Evolutionary conservation across 2,113 vertebrate species (phyloP), one percentile per base, ranked within the genome.

Genomic region (Oncorhynchus nerka): DNA sequence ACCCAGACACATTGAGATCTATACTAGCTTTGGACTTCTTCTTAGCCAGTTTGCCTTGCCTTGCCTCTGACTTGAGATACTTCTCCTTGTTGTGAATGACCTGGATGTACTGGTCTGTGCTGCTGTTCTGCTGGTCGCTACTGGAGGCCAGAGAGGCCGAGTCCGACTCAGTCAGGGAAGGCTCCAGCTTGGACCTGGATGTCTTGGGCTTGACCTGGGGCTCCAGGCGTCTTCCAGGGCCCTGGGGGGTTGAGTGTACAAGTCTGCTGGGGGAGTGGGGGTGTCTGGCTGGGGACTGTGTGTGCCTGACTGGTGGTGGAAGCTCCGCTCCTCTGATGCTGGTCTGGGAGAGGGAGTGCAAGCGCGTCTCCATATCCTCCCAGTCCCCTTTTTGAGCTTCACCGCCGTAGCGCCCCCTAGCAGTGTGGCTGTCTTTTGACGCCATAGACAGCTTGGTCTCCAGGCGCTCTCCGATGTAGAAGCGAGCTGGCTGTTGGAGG

Each of bases 71-170:
- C 81, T 94, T 94, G 0, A 93, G 87, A 28, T 92, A 92, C 74
- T 91, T 94, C 67, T 94, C 93, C 80, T 94, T 96, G 80, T 87
- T 94, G 7, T 93, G 95, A 76, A 94, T 93, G 79, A 96, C 94
- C 74, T 96, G 96, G 20, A 97, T 95, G 74, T 96, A 95, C 77
- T 96, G 96, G 87, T 97, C 96, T 0, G 93, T 92, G 87, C 95
- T 90, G 87, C 96, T 95, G 86, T 93, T 95, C 83, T 96, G 96
- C 0, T 94, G 97, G 83, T 99, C 98, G 0, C 96, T 97, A 86
- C 96, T 98, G 67, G 98, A 99, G 4, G 93, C 94, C 8, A 94
- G 73, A 0, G 97, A 98, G 48, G 93, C 62, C 0, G 97, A 97
- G 78, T 98, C 97, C 0, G 97, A 98, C 70, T 99, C 97, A 0